phyloP scores from a whole-genome alignment of 2,888 invertebrate genomes.

The Rhagophthalmus giganteus region DNA sequence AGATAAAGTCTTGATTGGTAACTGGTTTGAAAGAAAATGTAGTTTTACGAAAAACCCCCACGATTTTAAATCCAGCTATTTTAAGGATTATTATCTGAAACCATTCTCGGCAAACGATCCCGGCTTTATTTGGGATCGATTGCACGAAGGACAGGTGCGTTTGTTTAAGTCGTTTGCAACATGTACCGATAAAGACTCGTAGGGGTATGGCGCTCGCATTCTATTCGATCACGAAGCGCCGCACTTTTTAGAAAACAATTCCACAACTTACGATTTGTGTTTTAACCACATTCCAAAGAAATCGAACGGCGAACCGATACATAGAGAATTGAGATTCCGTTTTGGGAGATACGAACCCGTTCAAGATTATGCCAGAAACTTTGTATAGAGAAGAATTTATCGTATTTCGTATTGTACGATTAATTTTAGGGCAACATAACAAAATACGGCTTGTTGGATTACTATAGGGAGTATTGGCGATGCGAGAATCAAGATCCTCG shows the following conservation, averaged over 20 bases:
- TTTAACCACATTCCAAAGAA: slow-evolving; percentile 17
- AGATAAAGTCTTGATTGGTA: slow-evolving; percentile 14
- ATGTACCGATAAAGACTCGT: not conserved
- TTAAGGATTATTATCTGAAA: slow-evolving; percentile 8
- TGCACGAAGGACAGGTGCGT: slow-evolving; percentile 7
- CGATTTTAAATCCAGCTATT: slow-evolving; percentile 12
- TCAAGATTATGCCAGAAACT: slow-evolving; percentile 22
- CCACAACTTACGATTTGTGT: slow-evolving; percentile 19
- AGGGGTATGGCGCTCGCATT: slow-evolving; percentile 24
- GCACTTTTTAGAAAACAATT: slow-evolving; percentile 19
- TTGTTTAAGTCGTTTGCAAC: not conserved
- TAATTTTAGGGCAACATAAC: slow-evolving; percentile 19
- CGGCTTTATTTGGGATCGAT: slow-evolving; percentile 13
- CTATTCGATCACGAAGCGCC: slow-evolving; percentile 20
- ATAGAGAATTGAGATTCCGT: slow-evolving; percentile 7
- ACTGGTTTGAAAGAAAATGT: slow-evolving; percentile 17
- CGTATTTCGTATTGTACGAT: not conserved
- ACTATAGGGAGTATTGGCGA: slow-evolving; percentile 16
- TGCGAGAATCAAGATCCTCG: slow-evolving; percentile 18
- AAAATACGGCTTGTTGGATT: slow-evolving; percentile 7
- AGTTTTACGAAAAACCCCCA: slow-evolving; percentile 15
- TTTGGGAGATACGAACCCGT: slow-evolving; percentile 21
- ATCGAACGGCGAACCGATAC: slow-evolving; percentile 12
- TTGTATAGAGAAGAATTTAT: slow-evolving; percentile 5
- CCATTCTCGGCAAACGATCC: slow-evolving; percentile 17